Percentiles rank a stretch among this genome's conserved stretches.
Evolutionary conservation across 2,113 vertebrate genomes (phyloP).

Genomic region (Dipodomys ordii): DNA sequence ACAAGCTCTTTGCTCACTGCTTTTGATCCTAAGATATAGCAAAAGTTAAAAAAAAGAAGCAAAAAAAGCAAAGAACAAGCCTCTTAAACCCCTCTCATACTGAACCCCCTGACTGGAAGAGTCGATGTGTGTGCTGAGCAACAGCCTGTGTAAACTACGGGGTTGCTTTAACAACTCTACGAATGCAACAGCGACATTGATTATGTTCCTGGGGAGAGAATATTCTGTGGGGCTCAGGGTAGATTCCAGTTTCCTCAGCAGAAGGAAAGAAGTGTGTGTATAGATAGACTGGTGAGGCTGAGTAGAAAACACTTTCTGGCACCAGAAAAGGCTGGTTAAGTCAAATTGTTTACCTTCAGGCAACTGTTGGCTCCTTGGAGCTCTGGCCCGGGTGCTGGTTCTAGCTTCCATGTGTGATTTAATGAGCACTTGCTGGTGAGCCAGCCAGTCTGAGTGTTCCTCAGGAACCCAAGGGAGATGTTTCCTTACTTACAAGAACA

Average conservation of each 20-base stretch:
- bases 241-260: not conserved
- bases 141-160: slow-evolving; percentile 31
- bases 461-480: not conserved
- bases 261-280: not conserved
- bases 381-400: not conserved
- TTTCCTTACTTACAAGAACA: slow-evolving; percentile 37
- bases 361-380: accelerated
- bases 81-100: not conserved
- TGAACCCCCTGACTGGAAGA: not conserved
- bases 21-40: not conserved
- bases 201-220: slow-evolving; percentile 45
- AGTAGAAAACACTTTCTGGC: slow-evolving; percentile 33
- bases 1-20: not conserved
- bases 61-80: not conserved
- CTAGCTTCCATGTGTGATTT: not conserved
- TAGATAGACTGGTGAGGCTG: slow-evolving; percentile 64
- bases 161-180: slow-evolving; percentile 57
- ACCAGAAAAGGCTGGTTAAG: slow-evolving; percentile 20
- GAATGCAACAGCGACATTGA: slow-evolving; percentile 58
- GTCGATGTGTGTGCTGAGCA: not conserved
- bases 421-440: slow-evolving; percentile 32
- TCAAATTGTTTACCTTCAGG: slow-evolving; percentile 16
- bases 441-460: not conserved
- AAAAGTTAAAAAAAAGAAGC: not conserved
- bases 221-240: slow-evolving; percentile 21